These are phyloP conservation scores for Aplysia californica DNA, from an alignment of 1,140 invertebrate species.

Conservation along the genomic window DNA sequence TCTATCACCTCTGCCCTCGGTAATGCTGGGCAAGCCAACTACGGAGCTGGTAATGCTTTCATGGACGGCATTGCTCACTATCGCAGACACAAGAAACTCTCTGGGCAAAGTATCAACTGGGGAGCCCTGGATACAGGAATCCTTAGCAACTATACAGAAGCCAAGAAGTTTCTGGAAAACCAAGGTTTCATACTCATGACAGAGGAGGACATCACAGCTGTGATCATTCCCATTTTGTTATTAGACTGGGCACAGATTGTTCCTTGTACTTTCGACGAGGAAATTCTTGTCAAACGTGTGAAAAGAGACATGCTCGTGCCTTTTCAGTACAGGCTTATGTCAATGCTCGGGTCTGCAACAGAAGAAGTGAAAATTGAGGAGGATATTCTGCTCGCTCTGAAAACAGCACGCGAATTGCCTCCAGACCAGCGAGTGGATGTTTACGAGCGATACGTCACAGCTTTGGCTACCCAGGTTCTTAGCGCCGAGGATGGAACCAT, in stretches of 20 bases:
- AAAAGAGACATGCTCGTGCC: conserved; percentile 13
- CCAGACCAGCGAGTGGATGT: conserved; percentile 17
- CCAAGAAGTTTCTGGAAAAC: conserved; percentile 18
- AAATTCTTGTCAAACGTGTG: conserved; percentile 21
- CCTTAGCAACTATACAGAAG: conserved; percentile 16
- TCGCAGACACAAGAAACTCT: conserved; percentile 29
- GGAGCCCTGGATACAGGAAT: conserved; percentile 41
- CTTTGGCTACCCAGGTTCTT: conserved; percentile 28
- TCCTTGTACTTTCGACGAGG: conserved; percentile 34
- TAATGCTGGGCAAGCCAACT: conserved; percentile 46
- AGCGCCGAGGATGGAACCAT: conserved; percentile 23
- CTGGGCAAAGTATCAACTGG: conserved; percentile 50
- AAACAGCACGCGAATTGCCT: conserved; percentile 3
- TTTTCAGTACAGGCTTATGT: conserved; percentile 23
- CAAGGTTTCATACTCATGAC: conserved; percentile 32
- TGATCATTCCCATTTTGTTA: conserved; percentile 30
- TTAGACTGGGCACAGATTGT: conserved; percentile 30
- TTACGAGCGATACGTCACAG: conserved; percentile 21
- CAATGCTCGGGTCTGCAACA: conserved; percentile 3
- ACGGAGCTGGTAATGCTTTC: conserved; percentile 49
- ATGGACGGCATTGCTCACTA: conserved; percentile 47
- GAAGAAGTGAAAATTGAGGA: conserved; percentile 18
- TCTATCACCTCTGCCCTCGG: conserved; percentile 43
- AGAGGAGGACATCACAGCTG: conserved; percentile 28
- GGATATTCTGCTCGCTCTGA: conserved; percentile 15